Conservation (phyloP, 2,113 vertebrate species). For the Pelusios castaneus region DNA sequence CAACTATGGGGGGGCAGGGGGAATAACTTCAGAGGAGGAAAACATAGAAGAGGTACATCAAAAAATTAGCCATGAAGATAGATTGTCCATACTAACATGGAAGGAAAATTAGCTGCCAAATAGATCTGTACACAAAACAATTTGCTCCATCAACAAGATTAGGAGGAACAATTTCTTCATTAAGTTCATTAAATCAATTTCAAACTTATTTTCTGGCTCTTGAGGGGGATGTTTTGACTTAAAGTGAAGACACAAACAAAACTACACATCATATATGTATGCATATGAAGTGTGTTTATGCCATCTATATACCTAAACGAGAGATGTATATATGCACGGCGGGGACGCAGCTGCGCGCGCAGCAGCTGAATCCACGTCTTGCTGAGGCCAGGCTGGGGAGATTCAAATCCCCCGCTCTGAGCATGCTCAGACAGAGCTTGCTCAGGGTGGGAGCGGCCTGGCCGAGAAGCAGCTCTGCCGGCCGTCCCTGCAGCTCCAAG, state of each 20-base stretch:
- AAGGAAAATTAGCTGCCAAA: constrained; percentile 5
- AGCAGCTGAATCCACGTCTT: too few relatives aligned
- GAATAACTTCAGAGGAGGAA: neutral
- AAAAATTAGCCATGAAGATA: neutral
- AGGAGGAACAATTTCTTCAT: neutral
- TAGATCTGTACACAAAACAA: constrained; percentile 27
- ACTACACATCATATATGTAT: neutral
- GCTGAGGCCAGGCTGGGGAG: too few relatives aligned
- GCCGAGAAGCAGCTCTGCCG: too few relatives aligned
- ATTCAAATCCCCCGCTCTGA: too few relatives aligned
- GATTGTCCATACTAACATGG: constrained; percentile 8
- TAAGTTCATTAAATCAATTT: constrained; percentile 19
- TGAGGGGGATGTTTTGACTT: neutral
- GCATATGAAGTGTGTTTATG: neutral
- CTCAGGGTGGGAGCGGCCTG: too few relatives aligned
- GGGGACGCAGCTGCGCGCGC: too few relatives aligned
- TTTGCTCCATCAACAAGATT: constrained; percentile 24
- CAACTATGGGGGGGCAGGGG: neutral
- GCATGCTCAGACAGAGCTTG: too few relatives aligned
- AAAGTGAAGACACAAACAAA: neutral
- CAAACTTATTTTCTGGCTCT: neutral
- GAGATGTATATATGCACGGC: too few relatives aligned
- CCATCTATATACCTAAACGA: too few relatives aligned
- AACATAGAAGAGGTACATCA: neutral
- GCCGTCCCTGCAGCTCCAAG: too few relatives aligned